Percentiles rank a stretch among this genome's conserved stretches.
Conservation (phyloP, 2,797 vertebrate species). For the Helicolenus hilgendorfi region DNA sequence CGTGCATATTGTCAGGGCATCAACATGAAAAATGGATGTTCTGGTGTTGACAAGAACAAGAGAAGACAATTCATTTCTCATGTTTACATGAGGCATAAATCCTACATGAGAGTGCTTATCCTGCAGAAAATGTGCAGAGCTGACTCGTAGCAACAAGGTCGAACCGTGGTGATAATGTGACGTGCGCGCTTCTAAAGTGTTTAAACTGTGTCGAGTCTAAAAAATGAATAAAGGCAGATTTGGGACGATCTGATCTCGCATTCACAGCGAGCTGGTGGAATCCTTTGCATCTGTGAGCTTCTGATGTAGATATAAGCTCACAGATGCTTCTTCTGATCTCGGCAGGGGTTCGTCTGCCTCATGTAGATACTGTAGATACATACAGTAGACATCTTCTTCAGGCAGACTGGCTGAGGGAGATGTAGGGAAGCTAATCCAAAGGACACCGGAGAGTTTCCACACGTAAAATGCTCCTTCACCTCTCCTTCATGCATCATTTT, state of each 20-base stretch:
- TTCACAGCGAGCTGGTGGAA: neutral
- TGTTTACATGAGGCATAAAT: constrained; percentile 48
- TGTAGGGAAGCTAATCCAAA: neutral
- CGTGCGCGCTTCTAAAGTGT: constrained; percentile 1
- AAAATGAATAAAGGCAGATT: constrained; percentile 39
- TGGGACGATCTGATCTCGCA: neutral
- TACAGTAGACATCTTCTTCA: neutral
- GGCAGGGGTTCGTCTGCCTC: constrained; percentile 6
- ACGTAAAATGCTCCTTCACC: neutral
- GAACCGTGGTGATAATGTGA: constrained; percentile 4
- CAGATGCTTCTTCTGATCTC: constrained; percentile 26
- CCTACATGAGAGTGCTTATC: constrained; percentile 46
- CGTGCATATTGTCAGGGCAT: constrained; percentile 33
- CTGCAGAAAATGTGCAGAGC: constrained; percentile 5
- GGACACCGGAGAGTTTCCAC: neutral
- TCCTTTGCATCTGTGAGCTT: neutral
- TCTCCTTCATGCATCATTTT: neutral
- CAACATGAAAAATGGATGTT: constrained; percentile 63
- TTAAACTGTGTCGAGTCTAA: constrained; percentile 6
- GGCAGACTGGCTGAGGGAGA: neutral
- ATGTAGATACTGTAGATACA: constrained; percentile 5
- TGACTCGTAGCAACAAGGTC: constrained; percentile 27
- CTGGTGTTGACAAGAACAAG: constrained; percentile 44
- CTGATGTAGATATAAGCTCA: constrained; percentile 24
- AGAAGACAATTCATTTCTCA: constrained; percentile 34